phyloP scores from a whole-genome alignment of 2,797 vertebrate species.

The Mionectes olivaceus region DNA sequence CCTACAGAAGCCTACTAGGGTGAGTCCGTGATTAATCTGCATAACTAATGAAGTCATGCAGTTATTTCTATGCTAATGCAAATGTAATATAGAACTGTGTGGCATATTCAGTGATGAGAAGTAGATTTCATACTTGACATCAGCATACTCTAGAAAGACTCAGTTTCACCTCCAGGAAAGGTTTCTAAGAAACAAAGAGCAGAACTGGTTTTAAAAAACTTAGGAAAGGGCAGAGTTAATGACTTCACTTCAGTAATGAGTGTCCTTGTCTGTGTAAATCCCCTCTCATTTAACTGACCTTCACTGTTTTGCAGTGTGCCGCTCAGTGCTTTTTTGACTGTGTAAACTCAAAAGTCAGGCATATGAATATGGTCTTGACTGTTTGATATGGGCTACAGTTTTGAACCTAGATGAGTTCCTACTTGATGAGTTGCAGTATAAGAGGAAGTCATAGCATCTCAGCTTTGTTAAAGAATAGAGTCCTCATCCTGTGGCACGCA shows the following conservation, averaged over 20 bases:
- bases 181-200: background rate
- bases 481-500: background rate
- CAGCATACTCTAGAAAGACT: background rate
- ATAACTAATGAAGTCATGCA: slow-evolving; percentile 24
- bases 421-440: fast-evolving
- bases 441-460: background rate
- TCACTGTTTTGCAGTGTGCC: background rate
- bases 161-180: background rate
- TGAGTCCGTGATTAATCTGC: slow-evolving; percentile 19
- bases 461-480: background rate
- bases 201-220: background rate
- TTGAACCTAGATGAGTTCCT: background rate
- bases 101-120: background rate
- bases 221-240: background rate
- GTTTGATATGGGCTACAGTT: background rate
- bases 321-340: background rate
- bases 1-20: background rate
- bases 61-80: slow-evolving; percentile 8
- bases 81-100: background rate
- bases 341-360: background rate
- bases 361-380: fast-evolving
- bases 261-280: background rate
- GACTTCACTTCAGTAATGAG: background rate
- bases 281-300: background rate
- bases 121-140: background rate